These are phyloP conservation scores for Spermophilus dauricus DNA, from an alignment of 2,113 vertebrate genomes.

Conservation along the genomic window DNA sequence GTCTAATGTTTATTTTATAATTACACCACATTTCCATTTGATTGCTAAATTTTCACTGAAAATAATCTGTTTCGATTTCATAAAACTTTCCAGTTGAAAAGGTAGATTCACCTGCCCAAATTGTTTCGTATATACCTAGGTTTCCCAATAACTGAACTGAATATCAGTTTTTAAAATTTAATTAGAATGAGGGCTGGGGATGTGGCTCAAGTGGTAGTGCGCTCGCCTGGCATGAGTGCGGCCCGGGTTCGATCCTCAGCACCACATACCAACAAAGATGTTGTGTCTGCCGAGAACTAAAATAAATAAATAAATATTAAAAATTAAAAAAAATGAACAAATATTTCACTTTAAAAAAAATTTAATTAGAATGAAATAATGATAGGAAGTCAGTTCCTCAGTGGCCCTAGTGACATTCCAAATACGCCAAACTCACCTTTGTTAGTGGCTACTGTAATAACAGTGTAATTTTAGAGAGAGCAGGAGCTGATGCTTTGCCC, in stretches of 20 bases:
- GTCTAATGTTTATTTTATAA: not conserved
- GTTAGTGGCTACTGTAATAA: not conserved
- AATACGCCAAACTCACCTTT: not conserved
- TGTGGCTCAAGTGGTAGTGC: too few species aligned
- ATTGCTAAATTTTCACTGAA: not conserved
- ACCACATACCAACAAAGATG: too few species aligned
- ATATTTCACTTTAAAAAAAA: too few species aligned
- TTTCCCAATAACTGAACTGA: not conserved
- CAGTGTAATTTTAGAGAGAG: not conserved
- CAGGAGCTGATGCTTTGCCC: not conserved
- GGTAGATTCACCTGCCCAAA: not conserved
- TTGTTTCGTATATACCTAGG: not conserved
- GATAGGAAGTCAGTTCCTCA: not conserved
- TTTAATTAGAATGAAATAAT: not conserved
- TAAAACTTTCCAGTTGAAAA: slow-evolving; percentile 27
- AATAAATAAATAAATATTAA: too few species aligned
- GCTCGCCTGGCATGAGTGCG: too few species aligned
- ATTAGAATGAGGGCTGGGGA: slow-evolving; percentile 22
- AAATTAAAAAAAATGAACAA: too few species aligned
- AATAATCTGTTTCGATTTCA: slow-evolving; percentile 13
- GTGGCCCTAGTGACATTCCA: not conserved
- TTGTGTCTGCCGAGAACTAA: too few species aligned
- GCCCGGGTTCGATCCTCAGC: too few species aligned
- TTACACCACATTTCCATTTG: not conserved
- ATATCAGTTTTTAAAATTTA: not conserved